phyloP scores from a whole-genome alignment of 2,888 invertebrate genomes.

The Graphium colonna region DNA sequence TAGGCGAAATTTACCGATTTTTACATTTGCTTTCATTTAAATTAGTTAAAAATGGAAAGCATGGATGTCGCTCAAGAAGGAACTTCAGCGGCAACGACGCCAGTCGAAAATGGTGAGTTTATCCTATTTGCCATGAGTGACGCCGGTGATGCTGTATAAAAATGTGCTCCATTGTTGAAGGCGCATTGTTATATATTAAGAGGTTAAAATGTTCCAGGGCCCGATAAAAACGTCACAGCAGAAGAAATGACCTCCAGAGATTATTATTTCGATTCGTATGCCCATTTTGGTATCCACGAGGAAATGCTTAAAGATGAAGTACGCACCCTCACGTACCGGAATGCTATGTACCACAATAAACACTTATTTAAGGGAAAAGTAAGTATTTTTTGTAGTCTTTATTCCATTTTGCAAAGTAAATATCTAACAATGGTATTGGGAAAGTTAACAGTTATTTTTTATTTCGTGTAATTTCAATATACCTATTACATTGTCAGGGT shows the following conservation, averaged over 20 bases:
- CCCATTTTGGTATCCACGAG: slow-evolving; percentile 99
- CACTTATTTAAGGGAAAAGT: slow-evolving; percentile 96
- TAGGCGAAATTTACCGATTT: slow-evolving; percentile 40
- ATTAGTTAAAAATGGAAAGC: slow-evolving; percentile 66
- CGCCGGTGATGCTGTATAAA: slow-evolving; percentile 45
- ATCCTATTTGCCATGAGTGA: slow-evolving; percentile 25
- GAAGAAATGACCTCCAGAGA: slow-evolving; percentile 99
- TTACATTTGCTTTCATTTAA: slow-evolving; percentile 41
- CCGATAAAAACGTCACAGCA: slow-evolving; percentile 81
- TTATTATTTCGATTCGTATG: slow-evolving; percentile 99
- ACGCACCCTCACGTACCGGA: slow-evolving; percentile 97
- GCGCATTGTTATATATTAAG: slow-evolving; percentile 33
- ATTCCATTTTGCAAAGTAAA: too few species aligned
- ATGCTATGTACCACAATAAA: slow-evolving; percentile 99
- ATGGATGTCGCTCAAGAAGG: slow-evolving; percentile 75
- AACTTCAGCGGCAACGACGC: slow-evolving; percentile 62
- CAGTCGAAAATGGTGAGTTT: slow-evolving; percentile 71
- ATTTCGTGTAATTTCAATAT: too few species aligned
- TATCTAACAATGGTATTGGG: too few species aligned
- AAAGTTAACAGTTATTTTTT: too few species aligned
- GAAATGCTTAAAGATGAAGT: slow-evolving; percentile 99
- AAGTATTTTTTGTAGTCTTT: slow-evolving; percentile 34
- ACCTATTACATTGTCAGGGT: too few species aligned
- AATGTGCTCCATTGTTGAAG: slow-evolving; percentile 59
- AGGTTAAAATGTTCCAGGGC: slow-evolving; percentile 48